Base-by-base conservation (phyloP, 1,140 invertebrate genomes). In the Zaprionus inermis region DNA sequence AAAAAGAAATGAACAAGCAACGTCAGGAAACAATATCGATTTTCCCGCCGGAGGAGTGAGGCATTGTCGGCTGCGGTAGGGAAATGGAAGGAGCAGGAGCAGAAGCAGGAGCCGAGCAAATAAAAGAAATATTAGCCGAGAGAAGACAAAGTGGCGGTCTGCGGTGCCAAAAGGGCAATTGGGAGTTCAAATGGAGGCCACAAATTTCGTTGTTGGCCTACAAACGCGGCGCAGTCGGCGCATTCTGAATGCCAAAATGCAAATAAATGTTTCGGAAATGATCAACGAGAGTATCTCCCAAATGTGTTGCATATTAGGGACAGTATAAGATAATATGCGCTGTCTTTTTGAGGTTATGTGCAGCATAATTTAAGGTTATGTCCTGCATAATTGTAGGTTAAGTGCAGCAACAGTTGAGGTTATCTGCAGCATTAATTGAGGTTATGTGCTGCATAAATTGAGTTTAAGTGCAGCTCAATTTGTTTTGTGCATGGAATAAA, bases 121-220 rank as follows among this genome's bases (percentile, higher is more conserved):
- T 89, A 88, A 80, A 84, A 90, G 72, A 88, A 88, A 88, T 88
- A 88, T 88, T 88, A 89, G 84, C 84, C 83, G 79, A 74, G 76
- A 89, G 79, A 88, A 89, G 83, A 88, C 84, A 88, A 89, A 88
- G 80, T 83, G 83, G 79, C 67, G 81, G 78, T 70, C 58, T 68
- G 59, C 36, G 59, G 64, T 56, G 52, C 28, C 68, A 76, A 65
- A 66, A 38, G 57, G 68, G 36, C 68, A 71, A 76, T 49, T 55
- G 69, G 56, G 61, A 72, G 61, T 55, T 61, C 71, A 69, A 73
- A 69, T 60, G 46, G 72, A 36, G 57, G 18, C 52, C 59, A 44
- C 38, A 32, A 70, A 68, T 61, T 49, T 22, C 10, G 18, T 20
- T 22, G 9, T 49, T 49, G 20, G 51, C 34, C 30, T 54, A 54